A percentile compares a stretch with the other conserved stretches of the same genome.
These are phyloP conservation scores for Crematogaster levior DNA, from an alignment of 2,888 invertebrate species.

Conservation along the genomic window DNA sequence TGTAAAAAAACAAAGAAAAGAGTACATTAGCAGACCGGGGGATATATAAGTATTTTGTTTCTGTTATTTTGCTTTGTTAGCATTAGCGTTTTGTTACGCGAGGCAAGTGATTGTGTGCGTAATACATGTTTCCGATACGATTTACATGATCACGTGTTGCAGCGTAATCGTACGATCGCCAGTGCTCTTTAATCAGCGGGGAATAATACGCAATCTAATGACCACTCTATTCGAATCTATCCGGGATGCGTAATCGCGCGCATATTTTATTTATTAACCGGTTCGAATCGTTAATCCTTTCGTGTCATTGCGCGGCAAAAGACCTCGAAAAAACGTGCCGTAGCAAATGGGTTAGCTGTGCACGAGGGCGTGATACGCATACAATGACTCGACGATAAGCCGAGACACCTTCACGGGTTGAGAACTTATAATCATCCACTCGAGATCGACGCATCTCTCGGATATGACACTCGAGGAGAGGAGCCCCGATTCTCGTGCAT, in stretches of 20 bases:
- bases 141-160: conserved; percentile 4
- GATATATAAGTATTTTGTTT: too few relatives aligned
- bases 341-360: not conserved
- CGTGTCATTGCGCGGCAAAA: not conserved
- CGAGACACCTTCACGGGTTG: conserved; percentile 1
- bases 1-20: not conserved
- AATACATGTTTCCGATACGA: not conserved
- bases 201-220: conserved; percentile 21
- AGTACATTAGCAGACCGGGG: not conserved
- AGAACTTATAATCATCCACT: conserved; percentile 41
- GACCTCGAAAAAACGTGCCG: not conserved
- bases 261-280: conserved; percentile 9
- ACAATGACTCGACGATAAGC: conserved; percentile 43
- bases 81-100: not conserved
- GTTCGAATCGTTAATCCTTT: not conserved
- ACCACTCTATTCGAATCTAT: not conserved
- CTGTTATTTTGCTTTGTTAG: not conserved
- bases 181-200: conserved; percentile 19
- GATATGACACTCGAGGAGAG: conserved; percentile 33
- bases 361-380: conserved; percentile 27
- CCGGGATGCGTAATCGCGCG: not conserved
- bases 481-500: conserved; percentile 3
- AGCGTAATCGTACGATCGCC: not conserved
- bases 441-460: conserved; percentile 3
- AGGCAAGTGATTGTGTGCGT: too few relatives aligned